These are phyloP conservation scores for Notechis scutatus DNA, from an alignment of 2,113 vertebrate species.

Conservation along the genomic window DNA sequence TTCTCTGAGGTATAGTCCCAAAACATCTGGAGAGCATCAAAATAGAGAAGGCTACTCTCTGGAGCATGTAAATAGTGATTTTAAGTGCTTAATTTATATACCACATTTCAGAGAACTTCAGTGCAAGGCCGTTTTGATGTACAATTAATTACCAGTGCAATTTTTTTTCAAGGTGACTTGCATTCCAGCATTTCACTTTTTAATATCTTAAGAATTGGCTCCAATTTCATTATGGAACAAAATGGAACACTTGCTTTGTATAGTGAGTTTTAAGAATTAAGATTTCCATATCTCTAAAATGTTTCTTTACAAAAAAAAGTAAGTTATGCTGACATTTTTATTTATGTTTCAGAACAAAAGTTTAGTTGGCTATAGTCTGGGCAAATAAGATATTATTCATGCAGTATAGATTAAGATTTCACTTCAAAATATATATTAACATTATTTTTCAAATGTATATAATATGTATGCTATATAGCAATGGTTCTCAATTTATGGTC, in stretches of 20 bases:
- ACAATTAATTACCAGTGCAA: not conserved
- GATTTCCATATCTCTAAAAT: not conserved
- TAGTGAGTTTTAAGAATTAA: not conserved
- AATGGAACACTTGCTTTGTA: not conserved
- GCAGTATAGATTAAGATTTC: not conserved
- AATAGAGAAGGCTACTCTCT: too few relatives aligned
- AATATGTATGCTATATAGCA: too few relatives aligned
- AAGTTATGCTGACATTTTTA: not conserved
- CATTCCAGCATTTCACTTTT: not conserved
- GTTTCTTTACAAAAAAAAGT: not conserved
- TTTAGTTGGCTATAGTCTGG: not conserved
- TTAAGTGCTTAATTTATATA: too few relatives aligned
- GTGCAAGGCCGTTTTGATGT: not conserved
- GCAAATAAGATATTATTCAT: not conserved
- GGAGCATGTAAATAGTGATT: too few relatives aligned
- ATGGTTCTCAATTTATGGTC: too few relatives aligned
- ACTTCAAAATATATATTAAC: not conserved
- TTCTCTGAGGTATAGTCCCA: not conserved
- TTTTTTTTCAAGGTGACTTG: not conserved
- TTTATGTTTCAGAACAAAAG: not conserved
- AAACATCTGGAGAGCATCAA: not conserved
- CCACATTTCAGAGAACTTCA: too few relatives aligned
- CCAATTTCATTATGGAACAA: not conserved
- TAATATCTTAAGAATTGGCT: not conserved
- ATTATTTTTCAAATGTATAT: not conserved